phyloP scores from a whole-genome alignment of 2,888 invertebrate species.

The Leptogaster cylindrica region DNA sequence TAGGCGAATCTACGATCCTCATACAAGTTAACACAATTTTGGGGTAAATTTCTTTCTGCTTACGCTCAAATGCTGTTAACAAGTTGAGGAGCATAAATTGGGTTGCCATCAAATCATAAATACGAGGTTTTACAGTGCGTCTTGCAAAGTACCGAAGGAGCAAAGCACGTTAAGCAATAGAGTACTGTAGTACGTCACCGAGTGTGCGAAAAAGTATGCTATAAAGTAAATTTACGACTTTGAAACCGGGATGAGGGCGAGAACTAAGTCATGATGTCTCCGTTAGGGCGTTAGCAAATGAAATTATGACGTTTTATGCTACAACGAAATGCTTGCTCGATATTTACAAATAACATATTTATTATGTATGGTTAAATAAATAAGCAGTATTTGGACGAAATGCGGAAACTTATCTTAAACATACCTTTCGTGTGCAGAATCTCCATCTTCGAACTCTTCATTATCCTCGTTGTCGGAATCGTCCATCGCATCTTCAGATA shows the following conservation, averaged over 20 bases:
- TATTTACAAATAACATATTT: constrained; percentile 21
- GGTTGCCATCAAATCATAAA: constrained; percentile 36
- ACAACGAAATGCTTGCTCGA: constrained; percentile 22
- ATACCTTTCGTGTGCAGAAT: constrained; percentile 48
- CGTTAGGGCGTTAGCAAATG: constrained; percentile 30
- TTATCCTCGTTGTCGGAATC: constrained; percentile 52
- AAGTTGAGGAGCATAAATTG: constrained; percentile 37
- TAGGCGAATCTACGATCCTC: constrained; percentile 34
- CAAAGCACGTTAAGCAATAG: no score
- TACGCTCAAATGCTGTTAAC: constrained; percentile 9
- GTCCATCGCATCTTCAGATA: constrained; percentile 57
- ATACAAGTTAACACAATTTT: constrained; percentile 21
- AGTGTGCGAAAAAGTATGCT: constrained; percentile 10
- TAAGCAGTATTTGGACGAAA: no score
- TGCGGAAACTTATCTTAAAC: neutral
- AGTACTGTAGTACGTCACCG: neutral
- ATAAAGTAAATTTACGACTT: constrained; percentile 23
- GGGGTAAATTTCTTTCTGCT: constrained; percentile 12
- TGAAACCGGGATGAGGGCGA: constrained; percentile 5
- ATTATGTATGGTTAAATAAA: no score
- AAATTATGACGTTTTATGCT: constrained; percentile 23
- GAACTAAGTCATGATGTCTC: constrained; percentile 9
- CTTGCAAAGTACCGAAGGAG: neutral
- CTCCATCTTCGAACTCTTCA: constrained; percentile 44
- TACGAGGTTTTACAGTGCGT: constrained; percentile 37